Base-by-base conservation (phyloP, 2,888 invertebrate species). In the Stenchaetothrips biformis region DNA sequence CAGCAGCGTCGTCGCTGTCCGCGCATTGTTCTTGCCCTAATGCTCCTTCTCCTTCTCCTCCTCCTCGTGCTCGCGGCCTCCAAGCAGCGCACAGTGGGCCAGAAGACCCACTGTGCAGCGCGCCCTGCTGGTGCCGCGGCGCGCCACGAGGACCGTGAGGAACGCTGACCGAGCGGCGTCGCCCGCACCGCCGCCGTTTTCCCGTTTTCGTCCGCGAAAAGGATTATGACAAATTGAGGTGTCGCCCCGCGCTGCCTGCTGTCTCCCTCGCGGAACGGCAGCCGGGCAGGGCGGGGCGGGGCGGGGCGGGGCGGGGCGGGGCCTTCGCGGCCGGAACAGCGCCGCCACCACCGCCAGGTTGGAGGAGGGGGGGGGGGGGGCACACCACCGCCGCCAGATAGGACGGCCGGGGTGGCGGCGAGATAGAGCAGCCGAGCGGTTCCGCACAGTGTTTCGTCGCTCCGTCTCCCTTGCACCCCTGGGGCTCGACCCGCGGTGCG, bases 181-280 rank as follows among this genome's bases (percentile, higher is more conserved):
- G 85, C 85, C 86, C 85, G 85, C 85, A 85, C 85, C 86, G 84
- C 84, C 83, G 37, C 37, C 37, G 37, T 37, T 37, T 37, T 37
- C 37, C 37, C 37, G 37, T 37, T 37, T 37, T 37, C 37, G 37
- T 37, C 37, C 37, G 37, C 37, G 37, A 59, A 59, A 18, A 59
- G 59, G 59, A 59, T 59, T 59, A 59, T 59, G 59, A 59, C 59
- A 59, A 59, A 59, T 59, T 59, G 59, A 16, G 59, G 59, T 59
- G 59, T 59, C 59, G 59, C 59, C 18, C 59, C 53, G 53, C 53
- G 53, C 53, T 53, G 53, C 16, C 53, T 53, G 16, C 16, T 16
- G 53, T 16, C 53, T 53, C 37, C 37, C 37, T 37, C 37, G 37
- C 37, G 53, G 53, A 53, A 53, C 13, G 53, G 53, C 53, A 13